Evolutionary conservation across 2,113 vertebrate species (phyloP), one percentile per base, ranked within the genome.

Genomic region (Balaeniceps rex): DNA sequence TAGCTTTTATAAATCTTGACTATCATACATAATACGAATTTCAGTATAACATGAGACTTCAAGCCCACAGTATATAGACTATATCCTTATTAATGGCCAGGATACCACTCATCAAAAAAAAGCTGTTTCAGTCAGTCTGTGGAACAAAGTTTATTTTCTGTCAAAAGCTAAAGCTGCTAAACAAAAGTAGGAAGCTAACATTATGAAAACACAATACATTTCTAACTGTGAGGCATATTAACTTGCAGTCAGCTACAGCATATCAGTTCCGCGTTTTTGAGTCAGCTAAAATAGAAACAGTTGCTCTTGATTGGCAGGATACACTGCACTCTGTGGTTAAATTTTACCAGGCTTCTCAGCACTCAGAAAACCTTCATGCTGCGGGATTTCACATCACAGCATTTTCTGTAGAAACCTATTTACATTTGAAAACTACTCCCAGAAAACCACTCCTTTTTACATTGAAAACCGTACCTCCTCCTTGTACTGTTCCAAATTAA

Each of bases 71-170:
- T 47, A 38, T 23, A 14, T 12, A 31, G 66, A 25, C 49, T 55
- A 3, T 55, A 49, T 28, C 64, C 40, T 91, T 74, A 40, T 22
- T 78, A 71, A 61, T 25, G 21, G 36, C 61, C 77, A 84, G 28
- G 44, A 47, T 88, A 70, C 28, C 55, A 36, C n/a, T 79, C 23
- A 14, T 57, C 9, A 47, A 78, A 47, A 78, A 70, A 91, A 57
- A 55, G 36, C 22, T 29, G 33, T 61, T 77, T 71, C 77, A 82
- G 42, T 44, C 46, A 58, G 42, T 80, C 58, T 52, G 9, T 91
- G 46, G 46, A 95, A 94, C 42, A 87, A 83, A 79, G 87, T 92
- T 94, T 94, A 89, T 90, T 91, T 93, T 42, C 77, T 36, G 17
- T 78, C 66, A 91, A 75, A 93, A 95, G 71, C 52, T 75, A 65